A percentile compares a stretch with the other conserved stretches of the same genome.
Conservation (phyloP, 2,888 invertebrate species). For the Lasioglossum oenotherae region DNA sequence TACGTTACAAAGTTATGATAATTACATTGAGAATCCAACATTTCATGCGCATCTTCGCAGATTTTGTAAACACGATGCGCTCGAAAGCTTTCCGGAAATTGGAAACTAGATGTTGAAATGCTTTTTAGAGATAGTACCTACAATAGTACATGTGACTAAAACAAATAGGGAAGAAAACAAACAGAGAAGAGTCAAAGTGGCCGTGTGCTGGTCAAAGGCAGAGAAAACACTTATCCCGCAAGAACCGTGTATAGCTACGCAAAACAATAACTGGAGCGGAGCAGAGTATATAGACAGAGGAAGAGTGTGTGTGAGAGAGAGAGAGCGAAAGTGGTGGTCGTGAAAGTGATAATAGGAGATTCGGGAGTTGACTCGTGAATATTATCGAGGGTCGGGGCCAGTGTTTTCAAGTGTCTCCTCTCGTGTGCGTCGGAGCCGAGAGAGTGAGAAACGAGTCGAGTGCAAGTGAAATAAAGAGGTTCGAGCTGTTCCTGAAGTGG, state of each 20-base stretch:
- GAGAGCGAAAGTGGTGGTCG: not conserved
- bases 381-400: slow-evolving; percentile 1
- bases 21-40: not conserved
- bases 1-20: not conserved
- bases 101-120: not conserved
- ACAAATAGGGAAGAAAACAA: too few species aligned
- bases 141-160: not conserved
- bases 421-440: not conserved
- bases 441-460: not conserved
- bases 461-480: not conserved
- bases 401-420: not conserved
- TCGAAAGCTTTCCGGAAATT: not conserved
- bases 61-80: too few species aligned
- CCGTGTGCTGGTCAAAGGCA: not conserved
- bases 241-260: not conserved
- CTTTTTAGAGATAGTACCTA: not conserved
- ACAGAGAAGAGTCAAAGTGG: not conserved
- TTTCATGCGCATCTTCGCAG: too few species aligned
- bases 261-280: not conserved
- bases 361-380: not conserved
- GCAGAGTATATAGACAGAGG: not conserved
- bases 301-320: too few species aligned
- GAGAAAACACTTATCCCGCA: not conserved
- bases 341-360: not conserved
- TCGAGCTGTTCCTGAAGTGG: not conserved